These are phyloP conservation scores for Drosophila sucinea DNA, from an alignment of 1,140 invertebrate genomes.

Conservation along the genomic window DNA sequence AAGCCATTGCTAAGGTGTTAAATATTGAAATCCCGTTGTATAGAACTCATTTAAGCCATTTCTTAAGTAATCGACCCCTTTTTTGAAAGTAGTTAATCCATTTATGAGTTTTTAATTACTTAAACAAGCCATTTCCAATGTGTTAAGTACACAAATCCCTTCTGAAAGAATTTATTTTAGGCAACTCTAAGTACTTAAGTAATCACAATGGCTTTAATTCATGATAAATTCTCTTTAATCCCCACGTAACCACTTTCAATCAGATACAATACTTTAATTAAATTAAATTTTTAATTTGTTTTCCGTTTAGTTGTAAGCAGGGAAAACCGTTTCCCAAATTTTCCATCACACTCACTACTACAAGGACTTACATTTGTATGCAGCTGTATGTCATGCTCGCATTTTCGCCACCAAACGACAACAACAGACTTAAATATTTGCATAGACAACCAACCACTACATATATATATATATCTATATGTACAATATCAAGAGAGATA, in stretches of 20 bases:
- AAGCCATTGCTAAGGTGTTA: too few relatives aligned
- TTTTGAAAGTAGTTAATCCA: too few relatives aligned
- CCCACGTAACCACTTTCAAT: background rate
- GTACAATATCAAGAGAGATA: slow-evolving; percentile 19
- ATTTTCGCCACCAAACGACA: slow-evolving; percentile 74
- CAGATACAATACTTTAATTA: slow-evolving; percentile 9
- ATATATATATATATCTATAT: slow-evolving; percentile 25
- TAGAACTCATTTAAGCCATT: too few relatives aligned
- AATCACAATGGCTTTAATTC: too few relatives aligned
- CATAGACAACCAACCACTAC: slow-evolving; percentile 59
- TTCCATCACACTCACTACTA: slow-evolving; percentile 6
- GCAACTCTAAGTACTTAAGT: too few relatives aligned
- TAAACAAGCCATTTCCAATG: too few relatives aligned
- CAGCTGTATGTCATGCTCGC: slow-evolving; percentile 68
- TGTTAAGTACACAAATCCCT: too few relatives aligned
- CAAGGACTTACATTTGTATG: slow-evolving; percentile 61
- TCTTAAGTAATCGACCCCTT: too few relatives aligned
- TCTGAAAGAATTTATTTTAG: too few relatives aligned
- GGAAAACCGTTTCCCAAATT: background rate
- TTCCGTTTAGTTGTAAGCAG: slow-evolving; percentile 53
- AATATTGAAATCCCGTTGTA: too few relatives aligned
- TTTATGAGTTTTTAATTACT: too few relatives aligned
- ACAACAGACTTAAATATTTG: slow-evolving; percentile 75
- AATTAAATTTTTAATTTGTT: slow-evolving; percentile 69
- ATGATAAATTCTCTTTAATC: too few relatives aligned